phyloP scores from a whole-genome alignment of 2,888 invertebrate genomes.

The Pyrrhia umbra region DNA sequence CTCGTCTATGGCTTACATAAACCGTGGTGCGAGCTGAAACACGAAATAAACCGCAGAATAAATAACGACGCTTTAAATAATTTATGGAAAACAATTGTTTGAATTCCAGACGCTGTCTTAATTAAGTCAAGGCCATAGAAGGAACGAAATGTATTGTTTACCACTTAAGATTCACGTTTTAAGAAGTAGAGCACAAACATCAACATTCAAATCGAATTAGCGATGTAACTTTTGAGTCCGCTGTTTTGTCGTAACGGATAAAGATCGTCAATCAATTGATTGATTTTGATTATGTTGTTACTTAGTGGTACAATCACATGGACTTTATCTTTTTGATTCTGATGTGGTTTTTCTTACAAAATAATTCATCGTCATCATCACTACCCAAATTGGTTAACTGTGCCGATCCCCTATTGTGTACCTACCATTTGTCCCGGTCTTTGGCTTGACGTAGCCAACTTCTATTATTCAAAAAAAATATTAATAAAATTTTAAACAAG shows the following conservation, averaged over 20 bases:
- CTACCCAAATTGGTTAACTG: no score
- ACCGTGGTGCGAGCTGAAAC: no score
- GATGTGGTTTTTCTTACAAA: no score
- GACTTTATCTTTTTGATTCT: no score
- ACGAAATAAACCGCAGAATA: no score
- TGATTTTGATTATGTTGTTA: neutral
- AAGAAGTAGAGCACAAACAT: constrained; percentile 5
- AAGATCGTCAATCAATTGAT: neutral
- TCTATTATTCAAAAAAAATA: no score
- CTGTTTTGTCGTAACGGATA: neutral
- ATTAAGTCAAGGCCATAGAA: constrained; percentile 12
- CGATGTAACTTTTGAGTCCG: neutral
- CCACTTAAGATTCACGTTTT: constrained; percentile 14
- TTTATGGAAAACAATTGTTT: constrained; percentile 1
- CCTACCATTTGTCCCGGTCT: no score
- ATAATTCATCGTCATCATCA: no score
- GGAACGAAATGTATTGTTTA: constrained; percentile 15
- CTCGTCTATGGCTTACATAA: no score
- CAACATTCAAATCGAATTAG: neutral
- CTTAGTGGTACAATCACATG: no score
- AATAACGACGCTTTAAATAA: neutral
- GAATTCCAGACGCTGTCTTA: constrained; percentile 16
- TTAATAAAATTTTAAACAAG: neutral
- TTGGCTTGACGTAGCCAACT: no score
- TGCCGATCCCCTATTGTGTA: no score